Conservation (phyloP, 2,113 vertebrate species). For the Equus quagga region DNA sequence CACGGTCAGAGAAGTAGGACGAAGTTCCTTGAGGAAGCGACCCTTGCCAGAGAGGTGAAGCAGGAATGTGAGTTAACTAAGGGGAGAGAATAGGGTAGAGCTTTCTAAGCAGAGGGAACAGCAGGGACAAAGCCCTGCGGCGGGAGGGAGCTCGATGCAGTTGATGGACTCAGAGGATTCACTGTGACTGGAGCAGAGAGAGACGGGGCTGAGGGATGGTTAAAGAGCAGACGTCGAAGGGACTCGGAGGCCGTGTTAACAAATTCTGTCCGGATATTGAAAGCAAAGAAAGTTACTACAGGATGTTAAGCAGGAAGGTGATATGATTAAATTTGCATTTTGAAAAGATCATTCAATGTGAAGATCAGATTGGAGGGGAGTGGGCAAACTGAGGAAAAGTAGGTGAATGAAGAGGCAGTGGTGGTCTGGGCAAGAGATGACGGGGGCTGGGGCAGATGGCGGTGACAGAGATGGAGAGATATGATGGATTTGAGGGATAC, state of each 20-base stretch:
- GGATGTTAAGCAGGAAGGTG: not conserved
- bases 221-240: not conserved
- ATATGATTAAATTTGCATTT: not conserved
- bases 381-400: not conserved
- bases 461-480: not conserved
- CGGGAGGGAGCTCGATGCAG: not conserved
- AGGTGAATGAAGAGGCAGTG: not conserved
- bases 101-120: not conserved
- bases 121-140: not conserved
- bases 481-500: not conserved
- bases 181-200: not conserved
- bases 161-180: not conserved
- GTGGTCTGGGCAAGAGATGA: not conserved
- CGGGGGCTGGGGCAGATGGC: not conserved
- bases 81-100: not conserved
- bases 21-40: not conserved
- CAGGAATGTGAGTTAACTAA: not conserved
- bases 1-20: not conserved
- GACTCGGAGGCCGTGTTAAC: not conserved
- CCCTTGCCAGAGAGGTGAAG: not conserved
- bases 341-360: not conserved
- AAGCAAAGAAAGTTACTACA: not conserved
- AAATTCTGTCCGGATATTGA: not conserved
- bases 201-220: not conserved
- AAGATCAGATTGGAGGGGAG: not conserved